Base-by-base conservation (phyloP, 2,797 vertebrate genomes). In the Fistularia tabacaria region DNA sequence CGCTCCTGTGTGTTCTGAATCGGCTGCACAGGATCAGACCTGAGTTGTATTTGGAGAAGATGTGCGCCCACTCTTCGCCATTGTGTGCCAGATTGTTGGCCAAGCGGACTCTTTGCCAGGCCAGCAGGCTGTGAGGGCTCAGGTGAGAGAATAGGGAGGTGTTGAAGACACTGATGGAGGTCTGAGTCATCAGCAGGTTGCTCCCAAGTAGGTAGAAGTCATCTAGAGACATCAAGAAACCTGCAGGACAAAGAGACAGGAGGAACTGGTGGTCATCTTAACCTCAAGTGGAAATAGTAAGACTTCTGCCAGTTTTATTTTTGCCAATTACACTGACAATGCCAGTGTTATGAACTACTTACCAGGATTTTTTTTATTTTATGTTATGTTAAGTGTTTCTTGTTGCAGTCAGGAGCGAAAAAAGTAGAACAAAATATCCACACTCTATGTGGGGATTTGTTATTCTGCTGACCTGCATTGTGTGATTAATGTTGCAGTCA, bases 91-190 rank as follows among this genome's bases (percentile, higher is more conserved):
- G 88, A 85, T 89, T 87, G 68, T 93, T 92, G 42, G 94, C 93
- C 59, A 94, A 86, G 11, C 93, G 93, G 51, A 96, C 94, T 58
- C 94, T 91, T 72, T 95, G 94, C 95, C 95, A 96, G 62, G 94
- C 90, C 44, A 95, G 77, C 63, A 96, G 90, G 61, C 91, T 88
- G 76, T 92, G 76, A 0, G 94, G 92, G 42, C 79, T 85, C 62
- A 96, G 77, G 56, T 85, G 74, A 14, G 86, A 86, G 46, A 90
- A 85, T 46, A 95, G 88, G 6, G 90, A 91, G 47, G 78, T 48
- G 64, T 95, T 94, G 78, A 88, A 94, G 38, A 96, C 77, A 0
- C 82, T 91, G 64, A 93, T 95, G 62, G 95, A 94, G 55, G 95
- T 97, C 87, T 97, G 94, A 66, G 94, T 85, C 89, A 95, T 84